Conservation (phyloP, 2,113 vertebrate genomes). For the Rissa tridactyla region DNA sequence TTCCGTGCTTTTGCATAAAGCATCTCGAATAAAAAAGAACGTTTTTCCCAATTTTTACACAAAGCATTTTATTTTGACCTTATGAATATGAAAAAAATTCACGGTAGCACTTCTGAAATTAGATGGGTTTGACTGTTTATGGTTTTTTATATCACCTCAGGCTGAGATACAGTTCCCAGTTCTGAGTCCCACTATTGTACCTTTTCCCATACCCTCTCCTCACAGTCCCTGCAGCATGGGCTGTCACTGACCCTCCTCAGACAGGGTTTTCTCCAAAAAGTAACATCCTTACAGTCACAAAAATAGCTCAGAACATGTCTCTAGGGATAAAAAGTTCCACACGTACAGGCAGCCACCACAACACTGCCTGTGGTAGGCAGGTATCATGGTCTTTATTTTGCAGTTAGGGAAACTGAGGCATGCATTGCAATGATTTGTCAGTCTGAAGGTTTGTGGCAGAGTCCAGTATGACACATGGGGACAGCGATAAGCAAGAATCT, state of each 20-base stretch:
- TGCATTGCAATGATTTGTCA: background rate
- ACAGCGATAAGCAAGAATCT: background rate
- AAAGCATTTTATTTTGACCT: background rate
- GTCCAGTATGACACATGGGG: background rate
- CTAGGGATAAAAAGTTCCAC: background rate
- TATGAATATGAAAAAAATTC: background rate
- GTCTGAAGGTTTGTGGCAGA: background rate
- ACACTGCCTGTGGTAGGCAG: background rate
- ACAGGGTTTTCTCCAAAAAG: background rate
- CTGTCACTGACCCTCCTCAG: background rate
- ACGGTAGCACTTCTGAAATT: background rate
- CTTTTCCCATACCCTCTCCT: background rate
- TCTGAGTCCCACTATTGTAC: background rate
- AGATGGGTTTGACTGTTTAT: background rate
- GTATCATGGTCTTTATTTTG: background rate
- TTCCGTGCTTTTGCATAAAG: background rate
- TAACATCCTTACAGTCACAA: background rate
- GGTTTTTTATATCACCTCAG: background rate
- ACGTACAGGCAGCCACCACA: background rate
- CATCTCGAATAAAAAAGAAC: background rate
- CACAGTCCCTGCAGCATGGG: background rate
- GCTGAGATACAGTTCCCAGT: background rate
- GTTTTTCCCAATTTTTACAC: background rate
- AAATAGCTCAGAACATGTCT: background rate
- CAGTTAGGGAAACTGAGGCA: background rate